Evolutionary conservation across 2,888 invertebrate species (phyloP).

Genomic region (Zygothrica quintamaculata): DNA sequence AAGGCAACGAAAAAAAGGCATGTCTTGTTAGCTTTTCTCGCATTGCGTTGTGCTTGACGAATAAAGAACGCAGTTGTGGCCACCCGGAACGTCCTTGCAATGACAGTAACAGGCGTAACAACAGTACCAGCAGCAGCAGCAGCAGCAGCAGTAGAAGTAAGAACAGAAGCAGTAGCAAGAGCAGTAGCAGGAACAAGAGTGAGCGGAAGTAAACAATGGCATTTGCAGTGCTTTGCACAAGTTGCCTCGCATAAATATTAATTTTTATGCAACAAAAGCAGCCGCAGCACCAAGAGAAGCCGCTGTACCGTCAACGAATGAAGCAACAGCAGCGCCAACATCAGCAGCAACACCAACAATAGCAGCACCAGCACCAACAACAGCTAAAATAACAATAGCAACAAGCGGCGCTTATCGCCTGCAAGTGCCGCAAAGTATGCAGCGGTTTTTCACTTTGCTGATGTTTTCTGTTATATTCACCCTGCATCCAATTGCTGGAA

Average conservation of each 20-base stretch:
- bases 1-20: too few species aligned
- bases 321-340: constrained; percentile 32
- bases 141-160: not conserved
- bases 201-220: constrained; percentile 64
- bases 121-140: not conserved
- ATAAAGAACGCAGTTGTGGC: constrained; percentile 32
- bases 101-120: constrained; percentile 33
- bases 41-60: constrained; percentile 51
- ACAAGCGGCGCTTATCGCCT: constrained; percentile 73
- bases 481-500: too few species aligned
- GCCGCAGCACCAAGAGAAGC: constrained; percentile 38
- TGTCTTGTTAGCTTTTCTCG: constrained; percentile 43
- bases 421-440: constrained; percentile 73
- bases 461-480: constrained; percentile 24
- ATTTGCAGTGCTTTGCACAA: constrained; percentile 76
- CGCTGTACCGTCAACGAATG: constrained; percentile 42
- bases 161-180: constrained; percentile 37
- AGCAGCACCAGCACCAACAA: constrained; percentile 10
- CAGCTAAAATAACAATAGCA: constrained; percentile 55
- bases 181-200: not conserved
- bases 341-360: constrained; percentile 23
- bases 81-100: constrained; percentile 65
- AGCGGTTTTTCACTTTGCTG: constrained; percentile 71
- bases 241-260: constrained; percentile 79
- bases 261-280: constrained; percentile 78